Evolutionary conservation across 2,797 vertebrate genomes (phyloP).

Genomic region (Dromococcyx pavoninus): DNA sequence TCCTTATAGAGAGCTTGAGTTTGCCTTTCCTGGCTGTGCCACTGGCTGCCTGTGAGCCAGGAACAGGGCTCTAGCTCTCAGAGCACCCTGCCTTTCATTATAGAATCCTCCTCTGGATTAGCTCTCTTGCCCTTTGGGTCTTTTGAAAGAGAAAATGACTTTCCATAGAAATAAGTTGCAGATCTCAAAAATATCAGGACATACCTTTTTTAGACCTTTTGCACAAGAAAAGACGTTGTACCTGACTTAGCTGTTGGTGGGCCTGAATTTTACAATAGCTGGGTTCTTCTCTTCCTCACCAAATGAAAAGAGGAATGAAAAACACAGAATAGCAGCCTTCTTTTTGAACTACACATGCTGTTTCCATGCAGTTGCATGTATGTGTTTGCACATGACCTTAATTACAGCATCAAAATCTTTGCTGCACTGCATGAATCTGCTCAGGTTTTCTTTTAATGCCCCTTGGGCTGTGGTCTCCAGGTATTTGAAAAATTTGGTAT

Average conservation of each 20-base stretch:
- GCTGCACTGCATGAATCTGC: not conserved
- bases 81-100: not conserved
- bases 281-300: not conserved
- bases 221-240: not conserved
- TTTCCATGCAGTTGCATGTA: not conserved
- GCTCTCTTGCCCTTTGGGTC: not conserved
- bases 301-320: not conserved
- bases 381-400: not conserved
- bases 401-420: not conserved
- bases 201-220: not conserved
- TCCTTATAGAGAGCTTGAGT: not conserved
- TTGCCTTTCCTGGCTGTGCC: not conserved
- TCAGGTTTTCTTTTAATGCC: not conserved
- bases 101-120: not conserved
- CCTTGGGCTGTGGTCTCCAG: not conserved
- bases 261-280: not conserved
- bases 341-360: not conserved
- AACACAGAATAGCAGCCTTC: not conserved
- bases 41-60: not conserved
- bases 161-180: not conserved
- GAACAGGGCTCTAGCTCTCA: not conserved
- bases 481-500: not conserved
- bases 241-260: not conserved
- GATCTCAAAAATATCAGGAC: not conserved
- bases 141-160: not conserved